Percentiles rank a stretch among this genome's conserved stretches.
Evolutionary conservation across 2,797 vertebrate species (phyloP).

Genomic region (Diglossa cyanea): DNA sequence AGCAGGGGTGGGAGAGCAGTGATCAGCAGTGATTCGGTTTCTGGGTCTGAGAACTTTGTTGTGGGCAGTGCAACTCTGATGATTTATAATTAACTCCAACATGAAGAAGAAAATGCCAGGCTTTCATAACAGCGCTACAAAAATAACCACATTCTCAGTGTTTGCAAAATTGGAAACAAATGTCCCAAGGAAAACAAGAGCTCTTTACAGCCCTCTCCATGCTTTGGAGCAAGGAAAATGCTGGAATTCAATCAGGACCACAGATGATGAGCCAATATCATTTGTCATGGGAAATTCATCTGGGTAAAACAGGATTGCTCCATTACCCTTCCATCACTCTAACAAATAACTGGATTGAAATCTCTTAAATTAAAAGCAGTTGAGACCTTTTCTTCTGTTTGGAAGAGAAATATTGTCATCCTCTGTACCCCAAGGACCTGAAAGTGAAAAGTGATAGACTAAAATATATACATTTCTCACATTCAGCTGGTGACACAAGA

Average conservation of each 20-base stretch:
- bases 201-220: slow-evolving; percentile 68
- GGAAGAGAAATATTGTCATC: slow-evolving; percentile 48
- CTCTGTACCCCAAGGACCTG: slow-evolving; percentile 22
- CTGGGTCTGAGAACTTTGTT: slow-evolving; percentile 84
- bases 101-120: slow-evolving; percentile 89
- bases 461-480: neutral
- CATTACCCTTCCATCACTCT: slow-evolving; percentile 73
- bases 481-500: neutral
- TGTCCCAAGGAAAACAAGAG: slow-evolving; percentile 83
- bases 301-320: slow-evolving; percentile 80
- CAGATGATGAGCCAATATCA: slow-evolving; percentile 83
- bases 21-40: slow-evolving; percentile 78
- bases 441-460: slow-evolving; percentile 51
- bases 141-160: slow-evolving; percentile 81
- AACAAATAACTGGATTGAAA: slow-evolving; percentile 69
- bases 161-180: slow-evolving; percentile 92
- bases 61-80: slow-evolving; percentile 77
- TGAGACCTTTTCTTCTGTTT: slow-evolving; percentile 43
- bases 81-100: slow-evolving; percentile 86
- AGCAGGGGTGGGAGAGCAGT: slow-evolving; percentile 68
- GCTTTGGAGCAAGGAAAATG: slow-evolving; percentile 77
- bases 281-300: slow-evolving; percentile 91
- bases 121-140: slow-evolving; percentile 85
- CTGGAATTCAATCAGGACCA: slow-evolving; percentile 80
- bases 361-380: slow-evolving; percentile 72